Conservation (phyloP, 2,888 invertebrate species). For the Papilio gigon region DNA sequence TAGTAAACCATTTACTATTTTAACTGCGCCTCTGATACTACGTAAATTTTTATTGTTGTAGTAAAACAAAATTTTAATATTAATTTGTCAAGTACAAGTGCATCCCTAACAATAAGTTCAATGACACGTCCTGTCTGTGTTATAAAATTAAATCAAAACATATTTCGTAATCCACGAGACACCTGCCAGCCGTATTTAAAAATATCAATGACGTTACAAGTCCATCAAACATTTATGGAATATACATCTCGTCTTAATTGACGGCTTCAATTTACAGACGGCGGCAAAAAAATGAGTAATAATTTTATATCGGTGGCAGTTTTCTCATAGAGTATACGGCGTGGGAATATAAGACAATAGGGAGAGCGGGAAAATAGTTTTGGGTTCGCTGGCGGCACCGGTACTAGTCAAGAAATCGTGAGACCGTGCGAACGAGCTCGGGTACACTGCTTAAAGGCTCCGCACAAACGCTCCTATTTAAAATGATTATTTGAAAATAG, state of each 20-base stretch:
- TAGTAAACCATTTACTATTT: neutral
- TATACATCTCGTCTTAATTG: slow-evolving; percentile 31
- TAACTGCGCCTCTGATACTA: no score
- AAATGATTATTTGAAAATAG: neutral
- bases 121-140: slow-evolving; percentile 3
- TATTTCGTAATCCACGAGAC: slow-evolving; percentile 7
- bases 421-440: slow-evolving; percentile 56
- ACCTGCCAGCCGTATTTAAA: neutral
- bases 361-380: slow-evolving; percentile 55
- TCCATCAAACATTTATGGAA: slow-evolving; percentile 1
- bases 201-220: slow-evolving; percentile 6
- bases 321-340: slow-evolving; percentile 55
- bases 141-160: slow-evolving; percentile 6
- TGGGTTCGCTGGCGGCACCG: slow-evolving; percentile 51
- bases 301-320: slow-evolving; percentile 46
- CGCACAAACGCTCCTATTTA: neutral
- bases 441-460: slow-evolving; percentile 39
- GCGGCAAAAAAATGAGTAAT: slow-evolving; percentile 46
- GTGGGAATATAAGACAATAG: slow-evolving; percentile 71
- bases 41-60: no score
- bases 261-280: slow-evolving; percentile 34
- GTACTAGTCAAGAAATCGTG: slow-evolving; percentile 64
- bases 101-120: neutral
- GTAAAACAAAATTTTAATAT: no score
- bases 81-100: no score